Conservation (phyloP, 23 tunicate genomes). For the Halocynthia roretzi region DNA sequence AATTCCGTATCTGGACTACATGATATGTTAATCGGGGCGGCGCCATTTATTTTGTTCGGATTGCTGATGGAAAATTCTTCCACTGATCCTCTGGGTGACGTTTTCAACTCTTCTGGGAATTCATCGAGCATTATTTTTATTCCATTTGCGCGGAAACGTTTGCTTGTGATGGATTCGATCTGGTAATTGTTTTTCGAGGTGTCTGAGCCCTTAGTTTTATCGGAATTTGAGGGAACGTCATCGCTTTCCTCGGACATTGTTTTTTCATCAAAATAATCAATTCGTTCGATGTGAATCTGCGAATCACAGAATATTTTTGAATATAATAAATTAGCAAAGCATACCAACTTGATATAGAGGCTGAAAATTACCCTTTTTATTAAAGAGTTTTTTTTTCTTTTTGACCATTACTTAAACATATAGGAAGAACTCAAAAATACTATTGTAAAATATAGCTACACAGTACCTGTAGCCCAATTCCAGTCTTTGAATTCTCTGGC, state of each 20-base stretch:
- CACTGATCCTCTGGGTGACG: background rate
- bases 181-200: conserved; percentile 2
- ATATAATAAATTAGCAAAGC: too few relatives aligned
- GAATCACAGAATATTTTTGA: too few relatives aligned
- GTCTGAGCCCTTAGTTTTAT: background rate
- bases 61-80: too few relatives aligned
- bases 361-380: too few relatives aligned
- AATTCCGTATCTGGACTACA: too few relatives aligned
- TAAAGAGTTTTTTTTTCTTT: background rate
- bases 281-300: conserved; percentile 15
- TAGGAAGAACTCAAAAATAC: background rate
- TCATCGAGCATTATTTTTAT: conserved; percentile 15
- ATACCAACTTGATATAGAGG: too few relatives aligned
- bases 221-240: conserved; percentile 3
- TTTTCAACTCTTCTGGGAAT: background rate
- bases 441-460: background rate
- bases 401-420: too few relatives aligned
- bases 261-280: conserved; percentile 36
- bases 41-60: too few relatives aligned
- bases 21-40: too few relatives aligned
- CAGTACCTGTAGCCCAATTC: conserved; percentile 29
- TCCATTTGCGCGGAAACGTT: conserved; percentile 42
- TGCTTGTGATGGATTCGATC: conserved; percentile 21
- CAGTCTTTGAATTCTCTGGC: conserved; percentile 6
- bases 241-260: conserved; percentile 5